Conservation (phyloP, 2,888 invertebrate species). For the Dynastes grantii region DNA sequence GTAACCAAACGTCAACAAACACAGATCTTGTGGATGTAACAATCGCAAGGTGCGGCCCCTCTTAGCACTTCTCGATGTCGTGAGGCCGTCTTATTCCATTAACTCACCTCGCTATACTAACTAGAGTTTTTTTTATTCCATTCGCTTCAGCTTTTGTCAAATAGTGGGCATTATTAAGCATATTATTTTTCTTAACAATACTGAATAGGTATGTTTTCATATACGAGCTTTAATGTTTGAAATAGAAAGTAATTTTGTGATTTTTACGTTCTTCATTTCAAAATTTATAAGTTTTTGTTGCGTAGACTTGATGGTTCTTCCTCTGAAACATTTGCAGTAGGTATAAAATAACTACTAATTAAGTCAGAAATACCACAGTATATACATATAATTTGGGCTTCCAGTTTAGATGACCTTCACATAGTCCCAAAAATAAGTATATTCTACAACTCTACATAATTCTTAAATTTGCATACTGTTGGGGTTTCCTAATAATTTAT, state of each 20-base stretch:
- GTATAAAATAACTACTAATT: too few relatives aligned
- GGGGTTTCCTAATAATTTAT: background rate
- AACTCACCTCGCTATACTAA: conserved; percentile 40
- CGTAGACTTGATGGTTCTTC: too few relatives aligned
- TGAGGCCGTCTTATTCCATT: conserved; percentile 52
- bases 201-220: too few relatives aligned
- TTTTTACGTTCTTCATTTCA: too few relatives aligned
- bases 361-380: too few relatives aligned
- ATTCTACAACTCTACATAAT: conserved; percentile 9
- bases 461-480: conserved; percentile 6
- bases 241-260: too few relatives aligned
- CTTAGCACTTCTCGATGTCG: conserved; percentile 54
- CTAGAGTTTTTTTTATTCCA: conserved; percentile 38
- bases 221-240: too few relatives aligned
- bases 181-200: too few relatives aligned
- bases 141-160: background rate
- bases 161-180: background rate
- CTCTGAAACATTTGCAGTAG: too few relatives aligned
- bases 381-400: too few relatives aligned
- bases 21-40: conserved; percentile 48
- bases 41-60: conserved; percentile 56
- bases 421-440: background rate
- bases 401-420: background rate
- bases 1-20: conserved; percentile 48
- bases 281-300: too few relatives aligned